Conservation (phyloP, 2,797 vertebrate species). For the Bucorvus abyssinicus region DNA sequence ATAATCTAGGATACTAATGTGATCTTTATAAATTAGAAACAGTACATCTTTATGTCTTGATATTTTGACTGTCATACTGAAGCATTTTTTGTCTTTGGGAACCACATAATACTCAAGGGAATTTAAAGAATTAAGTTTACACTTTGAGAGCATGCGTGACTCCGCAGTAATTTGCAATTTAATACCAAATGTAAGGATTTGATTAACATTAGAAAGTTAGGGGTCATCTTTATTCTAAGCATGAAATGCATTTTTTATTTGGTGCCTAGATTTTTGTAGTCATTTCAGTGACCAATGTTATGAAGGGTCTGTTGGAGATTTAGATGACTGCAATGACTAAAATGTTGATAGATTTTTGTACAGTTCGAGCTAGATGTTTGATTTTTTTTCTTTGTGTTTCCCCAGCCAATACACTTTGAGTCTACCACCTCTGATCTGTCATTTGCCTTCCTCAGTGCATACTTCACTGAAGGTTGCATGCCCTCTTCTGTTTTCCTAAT, state of each 20-base stretch:
- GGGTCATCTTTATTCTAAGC: neutral
- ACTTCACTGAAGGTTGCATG: neutral
- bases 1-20: neutral
- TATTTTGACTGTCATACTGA: neutral
- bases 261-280: neutral
- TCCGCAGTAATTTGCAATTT: neutral
- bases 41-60: neutral
- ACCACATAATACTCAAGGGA: neutral
- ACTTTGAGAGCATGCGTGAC: neutral
- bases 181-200: neutral
- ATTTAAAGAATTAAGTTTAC: neutral
- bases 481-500: neutral
- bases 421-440: neutral
- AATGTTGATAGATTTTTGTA: neutral
- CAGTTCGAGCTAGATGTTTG: neutral
- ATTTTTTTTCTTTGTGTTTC: neutral
- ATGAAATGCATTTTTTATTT: neutral
- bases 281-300: neutral
- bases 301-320: neutral
- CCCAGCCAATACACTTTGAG: neutral
- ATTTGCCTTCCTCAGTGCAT: neutral
- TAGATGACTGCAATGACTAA: neutral
- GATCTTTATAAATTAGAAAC: constrained; percentile 38
- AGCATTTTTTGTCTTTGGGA: neutral
- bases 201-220: neutral